phyloP scores from a whole-genome alignment of 2,888 invertebrate genomes.

The Amphipyra berbera region DNA sequence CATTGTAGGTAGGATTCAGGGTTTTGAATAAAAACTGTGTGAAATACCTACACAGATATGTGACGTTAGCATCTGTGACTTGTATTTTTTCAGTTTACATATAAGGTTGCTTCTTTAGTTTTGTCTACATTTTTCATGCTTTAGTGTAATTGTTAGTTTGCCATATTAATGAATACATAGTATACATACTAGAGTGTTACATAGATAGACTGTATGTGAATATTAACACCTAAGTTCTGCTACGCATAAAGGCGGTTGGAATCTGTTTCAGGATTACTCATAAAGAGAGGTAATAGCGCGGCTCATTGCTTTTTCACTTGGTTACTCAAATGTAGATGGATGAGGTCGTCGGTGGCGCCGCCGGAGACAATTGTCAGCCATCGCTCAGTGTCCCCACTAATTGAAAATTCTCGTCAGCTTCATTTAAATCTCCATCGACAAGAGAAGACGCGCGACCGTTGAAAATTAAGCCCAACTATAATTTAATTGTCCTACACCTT shows the following conservation, averaged over 20 bases:
- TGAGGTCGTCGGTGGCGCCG: conserved; percentile 80
- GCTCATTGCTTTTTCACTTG: conserved; percentile 88
- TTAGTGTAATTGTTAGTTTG: conserved; percentile 15
- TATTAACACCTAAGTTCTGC: conserved; percentile 11
- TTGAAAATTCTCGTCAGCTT: conserved; percentile 87
- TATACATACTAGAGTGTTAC: conserved; percentile 1
- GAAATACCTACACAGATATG: neutral
- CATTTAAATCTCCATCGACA: conserved; percentile 86
- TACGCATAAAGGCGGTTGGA: conserved; percentile 33
- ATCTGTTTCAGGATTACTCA: conserved; percentile 78
- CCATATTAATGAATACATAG: conserved; percentile 10
- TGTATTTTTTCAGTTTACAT: too few species aligned
- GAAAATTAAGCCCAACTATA: conserved; percentile 73
- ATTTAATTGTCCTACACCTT: conserved; percentile 68
- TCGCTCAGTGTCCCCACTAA: conserved; percentile 88
- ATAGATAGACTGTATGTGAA: conserved; percentile 12
- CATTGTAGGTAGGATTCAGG: too few species aligned
- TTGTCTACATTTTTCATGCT: too few species aligned
- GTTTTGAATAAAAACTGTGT: neutral
- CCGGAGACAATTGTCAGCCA: conserved; percentile 85
- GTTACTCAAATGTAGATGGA: conserved; percentile 88
- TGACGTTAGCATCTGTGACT: too few species aligned
- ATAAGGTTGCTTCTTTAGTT: too few species aligned
- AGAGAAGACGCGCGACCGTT: conserved; percentile 74
- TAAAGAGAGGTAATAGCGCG: conserved; percentile 85